Conservation (phyloP, 2,888 invertebrate species). For the Tryphoninae sp. region DNA sequence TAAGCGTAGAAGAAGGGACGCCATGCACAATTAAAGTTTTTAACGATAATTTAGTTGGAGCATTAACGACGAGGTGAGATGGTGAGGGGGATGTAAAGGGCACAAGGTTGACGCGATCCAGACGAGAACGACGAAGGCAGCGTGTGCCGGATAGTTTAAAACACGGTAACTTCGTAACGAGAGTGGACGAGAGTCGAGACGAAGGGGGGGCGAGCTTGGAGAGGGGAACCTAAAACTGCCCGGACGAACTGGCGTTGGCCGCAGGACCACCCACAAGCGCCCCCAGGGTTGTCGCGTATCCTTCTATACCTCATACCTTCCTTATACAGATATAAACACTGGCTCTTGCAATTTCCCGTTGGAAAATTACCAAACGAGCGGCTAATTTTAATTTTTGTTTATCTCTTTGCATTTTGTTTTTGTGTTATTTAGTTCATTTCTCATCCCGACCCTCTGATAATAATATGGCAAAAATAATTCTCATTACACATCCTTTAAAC, state of each 20-base stretch:
- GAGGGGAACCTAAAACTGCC: constrained; percentile 4
- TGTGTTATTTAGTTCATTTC: too few species aligned
- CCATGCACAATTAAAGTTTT: constrained; percentile 56
- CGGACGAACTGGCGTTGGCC: constrained; percentile 6
- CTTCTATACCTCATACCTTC: background rate
- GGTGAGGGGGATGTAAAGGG: background rate
- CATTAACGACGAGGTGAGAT: constrained; percentile 18
- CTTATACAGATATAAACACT: background rate
- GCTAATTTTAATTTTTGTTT: too few species aligned
- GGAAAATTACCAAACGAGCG: constrained; percentile 16
- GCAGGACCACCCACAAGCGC: background rate
- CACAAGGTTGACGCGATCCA: constrained; percentile 15
- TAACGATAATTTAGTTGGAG: constrained; percentile 60
- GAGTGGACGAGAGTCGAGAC: background rate
- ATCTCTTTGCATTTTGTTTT: too few species aligned
- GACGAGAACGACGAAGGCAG: background rate
- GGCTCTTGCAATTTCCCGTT: background rate
- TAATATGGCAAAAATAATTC: too few species aligned
- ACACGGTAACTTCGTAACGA: constrained; percentile 58
- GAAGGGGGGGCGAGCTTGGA: background rate
- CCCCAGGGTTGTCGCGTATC: background rate
- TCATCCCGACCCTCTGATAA: too few species aligned
- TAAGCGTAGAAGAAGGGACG: constrained; percentile 37
- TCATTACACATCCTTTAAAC: too few species aligned
- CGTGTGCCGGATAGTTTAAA: constrained; percentile 49